These are phyloP conservation scores for Gadopsis bispinosus DNA, from an alignment of 2,797 vertebrate species.

Conservation along the genomic window DNA sequence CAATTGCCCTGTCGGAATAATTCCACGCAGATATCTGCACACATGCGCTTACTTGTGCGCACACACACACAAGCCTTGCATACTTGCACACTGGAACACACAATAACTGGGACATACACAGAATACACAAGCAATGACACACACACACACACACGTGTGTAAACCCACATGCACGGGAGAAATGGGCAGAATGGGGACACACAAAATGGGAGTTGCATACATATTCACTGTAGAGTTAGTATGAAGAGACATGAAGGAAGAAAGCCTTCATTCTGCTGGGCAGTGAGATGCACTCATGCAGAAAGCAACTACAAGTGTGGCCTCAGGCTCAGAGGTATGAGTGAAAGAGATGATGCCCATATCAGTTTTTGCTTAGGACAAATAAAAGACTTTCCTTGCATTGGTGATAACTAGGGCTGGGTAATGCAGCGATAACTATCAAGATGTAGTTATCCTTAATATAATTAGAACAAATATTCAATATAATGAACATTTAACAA, in stretches of 20 bases:
- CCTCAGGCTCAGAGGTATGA: constrained; percentile 50
- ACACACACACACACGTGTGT: constrained; percentile 6
- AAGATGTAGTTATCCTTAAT: too few relatives aligned
- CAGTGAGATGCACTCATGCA: constrained; percentile 55
- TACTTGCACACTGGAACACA: constrained; percentile 39
- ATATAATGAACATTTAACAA: too few relatives aligned
- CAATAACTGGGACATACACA: constrained; percentile 57
- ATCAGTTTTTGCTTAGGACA: not conserved
- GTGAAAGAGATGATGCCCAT: constrained; percentile 3
- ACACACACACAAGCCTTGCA: constrained; percentile 23
- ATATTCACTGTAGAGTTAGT: constrained; percentile 42
- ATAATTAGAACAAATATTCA: too few relatives aligned
- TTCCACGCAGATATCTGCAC: constrained; percentile 63
- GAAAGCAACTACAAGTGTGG: constrained; percentile 66
- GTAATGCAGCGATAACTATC: too few relatives aligned
- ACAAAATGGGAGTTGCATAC: constrained; percentile 47
- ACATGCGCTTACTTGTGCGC: constrained; percentile 41
- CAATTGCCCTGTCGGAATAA: constrained; percentile 73
- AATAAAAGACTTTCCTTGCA: too few relatives aligned
- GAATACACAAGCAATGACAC: constrained; percentile 41
- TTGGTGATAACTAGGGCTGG: too few relatives aligned
- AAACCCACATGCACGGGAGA: constrained; percentile 32
- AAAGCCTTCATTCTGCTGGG: constrained; percentile 60
- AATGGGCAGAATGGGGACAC: constrained; percentile 64
- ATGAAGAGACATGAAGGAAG: constrained; percentile 59